Percentiles rank a stretch among this genome's conserved stretches.
phyloP scores from a whole-genome alignment of 2,113 vertebrate genomes.

The Cebus imitator region DNA sequence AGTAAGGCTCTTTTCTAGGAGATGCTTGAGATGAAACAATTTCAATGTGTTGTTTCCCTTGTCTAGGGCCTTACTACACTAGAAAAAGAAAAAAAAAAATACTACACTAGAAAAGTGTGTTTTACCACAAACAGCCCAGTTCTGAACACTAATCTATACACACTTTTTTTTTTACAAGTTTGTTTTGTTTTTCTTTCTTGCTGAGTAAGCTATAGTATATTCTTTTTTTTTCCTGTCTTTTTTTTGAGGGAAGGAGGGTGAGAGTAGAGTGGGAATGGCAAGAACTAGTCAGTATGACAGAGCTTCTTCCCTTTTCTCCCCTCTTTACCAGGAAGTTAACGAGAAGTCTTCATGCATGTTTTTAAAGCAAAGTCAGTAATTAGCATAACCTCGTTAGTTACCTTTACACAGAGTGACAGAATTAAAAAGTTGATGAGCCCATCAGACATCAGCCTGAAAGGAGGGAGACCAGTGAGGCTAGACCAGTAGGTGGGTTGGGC shows the following conservation, averaged over 20 bases:
- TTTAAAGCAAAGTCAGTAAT: neutral
- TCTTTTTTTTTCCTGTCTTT: neutral
- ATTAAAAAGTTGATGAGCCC: neutral
- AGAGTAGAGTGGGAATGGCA: neutral
- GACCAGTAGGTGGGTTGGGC: neutral
- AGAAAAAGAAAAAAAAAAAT: no score
- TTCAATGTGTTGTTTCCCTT: no score
- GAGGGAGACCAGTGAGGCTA: neutral
- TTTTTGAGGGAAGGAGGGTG: neutral
- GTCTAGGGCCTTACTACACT: no score
- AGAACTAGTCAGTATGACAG: constrained; percentile 18
- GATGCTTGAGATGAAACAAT: no score
- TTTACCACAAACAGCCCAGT: constrained; percentile 34
- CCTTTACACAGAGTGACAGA: constrained; percentile 19
- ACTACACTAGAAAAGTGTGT: constrained; percentile 23
- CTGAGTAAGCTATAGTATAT: constrained; percentile 54
- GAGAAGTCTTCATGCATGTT: neutral
- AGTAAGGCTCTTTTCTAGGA: neutral
- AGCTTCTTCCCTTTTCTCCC: constrained; percentile 41
- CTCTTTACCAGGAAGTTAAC: constrained; percentile 48
- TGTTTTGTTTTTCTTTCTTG: constrained; percentile 44
- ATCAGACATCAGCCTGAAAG: neutral
- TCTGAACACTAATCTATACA: neutral
- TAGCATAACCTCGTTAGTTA: neutral
- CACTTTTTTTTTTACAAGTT: neutral